phyloP scores from a whole-genome alignment of 2,113 vertebrate genomes.

The Carlito syrichta region DNA sequence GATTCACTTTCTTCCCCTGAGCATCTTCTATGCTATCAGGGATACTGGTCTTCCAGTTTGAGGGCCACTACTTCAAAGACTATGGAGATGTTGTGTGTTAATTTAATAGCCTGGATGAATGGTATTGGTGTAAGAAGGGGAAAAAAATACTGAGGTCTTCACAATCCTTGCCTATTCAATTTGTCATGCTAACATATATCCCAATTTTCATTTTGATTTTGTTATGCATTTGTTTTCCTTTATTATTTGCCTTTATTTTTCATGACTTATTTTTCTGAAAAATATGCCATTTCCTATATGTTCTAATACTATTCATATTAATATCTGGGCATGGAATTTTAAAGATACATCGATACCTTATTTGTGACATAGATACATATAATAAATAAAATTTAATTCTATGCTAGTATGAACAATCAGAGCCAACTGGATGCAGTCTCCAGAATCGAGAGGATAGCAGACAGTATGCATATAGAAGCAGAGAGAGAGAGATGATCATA shows the following conservation, averaged over 20 bases:
- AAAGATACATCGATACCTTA: background rate
- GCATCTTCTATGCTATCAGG: background rate
- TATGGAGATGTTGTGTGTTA: background rate
- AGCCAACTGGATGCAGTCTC: background rate
- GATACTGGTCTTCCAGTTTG: background rate
- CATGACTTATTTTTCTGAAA: background rate
- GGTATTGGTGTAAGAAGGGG: background rate
- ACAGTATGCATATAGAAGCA: background rate
- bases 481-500: background rate
- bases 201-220: slow-evolving; percentile 1
- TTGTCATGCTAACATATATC: background rate
- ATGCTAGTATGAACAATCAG: background rate
- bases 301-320: background rate
- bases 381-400: background rate
- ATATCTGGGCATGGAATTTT: background rate
- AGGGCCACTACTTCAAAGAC: background rate
- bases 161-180: background rate
- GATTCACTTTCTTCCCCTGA: background rate
- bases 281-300: background rate
- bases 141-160: background rate
- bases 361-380: background rate
- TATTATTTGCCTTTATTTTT: background rate
- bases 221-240: background rate
- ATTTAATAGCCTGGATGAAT: background rate
- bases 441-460: background rate